phyloP scores from a whole-genome alignment of 2,113 vertebrate genomes.

The Struthio camelus region DNA sequence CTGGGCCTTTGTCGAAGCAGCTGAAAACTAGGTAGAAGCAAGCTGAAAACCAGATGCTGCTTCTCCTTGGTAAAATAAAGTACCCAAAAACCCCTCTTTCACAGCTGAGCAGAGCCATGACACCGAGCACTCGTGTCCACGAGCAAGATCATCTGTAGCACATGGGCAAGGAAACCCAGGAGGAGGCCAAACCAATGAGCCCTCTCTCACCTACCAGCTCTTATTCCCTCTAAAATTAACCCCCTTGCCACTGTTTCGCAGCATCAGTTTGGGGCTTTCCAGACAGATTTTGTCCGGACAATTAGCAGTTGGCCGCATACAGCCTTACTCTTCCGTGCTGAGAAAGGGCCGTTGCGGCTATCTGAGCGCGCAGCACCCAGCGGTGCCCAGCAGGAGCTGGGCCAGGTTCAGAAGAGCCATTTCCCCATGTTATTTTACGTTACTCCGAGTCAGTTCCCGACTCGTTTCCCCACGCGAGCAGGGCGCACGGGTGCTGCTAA shows the following conservation, averaged over 20 bases:
- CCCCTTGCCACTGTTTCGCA: background rate
- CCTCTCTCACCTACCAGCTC: accelerated
- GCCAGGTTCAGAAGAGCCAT: background rate
- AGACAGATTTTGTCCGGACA: background rate
- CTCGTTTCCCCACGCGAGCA: background rate
- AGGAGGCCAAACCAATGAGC: background rate
- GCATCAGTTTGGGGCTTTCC: background rate
- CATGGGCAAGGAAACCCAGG: background rate
- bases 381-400: background rate
- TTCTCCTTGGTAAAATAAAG: background rate
- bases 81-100: background rate
- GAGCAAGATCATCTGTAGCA: background rate
- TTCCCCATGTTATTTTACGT: background rate
- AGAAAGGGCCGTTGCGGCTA: background rate
- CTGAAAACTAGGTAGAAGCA: background rate
- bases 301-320: background rate
- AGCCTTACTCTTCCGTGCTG: background rate
- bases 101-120: background rate
- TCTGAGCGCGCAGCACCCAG: accelerated
- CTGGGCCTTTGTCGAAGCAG: background rate
- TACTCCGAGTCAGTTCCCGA: background rate
- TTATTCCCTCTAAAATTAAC: accelerated
- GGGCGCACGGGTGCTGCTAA: background rate
- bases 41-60: background rate
- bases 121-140: background rate